Conservation (phyloP, 2,888 invertebrate genomes). For the Eilema griseolum region DNA sequence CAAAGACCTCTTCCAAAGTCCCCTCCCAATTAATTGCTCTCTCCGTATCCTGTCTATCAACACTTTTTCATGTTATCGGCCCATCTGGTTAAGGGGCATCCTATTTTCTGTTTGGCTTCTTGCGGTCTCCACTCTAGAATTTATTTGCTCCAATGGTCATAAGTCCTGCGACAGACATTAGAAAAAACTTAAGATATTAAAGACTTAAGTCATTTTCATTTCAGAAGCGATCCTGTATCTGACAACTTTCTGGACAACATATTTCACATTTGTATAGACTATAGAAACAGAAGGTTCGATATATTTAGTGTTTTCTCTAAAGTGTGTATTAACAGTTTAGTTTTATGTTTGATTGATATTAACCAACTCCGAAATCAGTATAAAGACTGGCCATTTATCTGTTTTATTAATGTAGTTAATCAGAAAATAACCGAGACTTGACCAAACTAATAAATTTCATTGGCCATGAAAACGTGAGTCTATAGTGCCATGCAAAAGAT, state of each 20-base stretch:
- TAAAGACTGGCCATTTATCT: neutral
- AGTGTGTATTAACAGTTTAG: slow-evolving; percentile 1
- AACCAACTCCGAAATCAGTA: neutral
- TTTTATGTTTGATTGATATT: neutral
- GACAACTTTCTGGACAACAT: slow-evolving; percentile 90
- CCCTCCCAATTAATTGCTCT: too few relatives aligned
- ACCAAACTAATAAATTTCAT: neutral
- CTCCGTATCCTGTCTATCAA: too few relatives aligned
- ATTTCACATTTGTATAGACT: slow-evolving; percentile 91
- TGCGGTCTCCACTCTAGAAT: too few relatives aligned
- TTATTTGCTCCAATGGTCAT: too few relatives aligned
- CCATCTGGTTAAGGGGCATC: too few relatives aligned
- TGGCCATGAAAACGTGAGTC: neutral
- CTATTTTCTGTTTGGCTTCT: too few relatives aligned
- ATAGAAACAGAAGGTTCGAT: slow-evolving; percentile 72
- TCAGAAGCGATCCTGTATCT: slow-evolving; percentile 89
- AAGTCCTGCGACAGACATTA: too few relatives aligned
- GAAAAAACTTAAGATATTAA: neutral
- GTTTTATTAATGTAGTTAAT: neutral
- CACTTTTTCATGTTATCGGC: too few relatives aligned
- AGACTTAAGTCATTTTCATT: slow-evolving; percentile 57
- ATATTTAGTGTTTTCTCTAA: neutral
- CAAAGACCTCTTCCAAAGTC: too few relatives aligned
- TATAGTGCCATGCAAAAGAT: neutral
- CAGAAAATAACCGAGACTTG: neutral